Conservation (phyloP, 2,888 invertebrate species). For the Boloria euphrosyne region DNA sequence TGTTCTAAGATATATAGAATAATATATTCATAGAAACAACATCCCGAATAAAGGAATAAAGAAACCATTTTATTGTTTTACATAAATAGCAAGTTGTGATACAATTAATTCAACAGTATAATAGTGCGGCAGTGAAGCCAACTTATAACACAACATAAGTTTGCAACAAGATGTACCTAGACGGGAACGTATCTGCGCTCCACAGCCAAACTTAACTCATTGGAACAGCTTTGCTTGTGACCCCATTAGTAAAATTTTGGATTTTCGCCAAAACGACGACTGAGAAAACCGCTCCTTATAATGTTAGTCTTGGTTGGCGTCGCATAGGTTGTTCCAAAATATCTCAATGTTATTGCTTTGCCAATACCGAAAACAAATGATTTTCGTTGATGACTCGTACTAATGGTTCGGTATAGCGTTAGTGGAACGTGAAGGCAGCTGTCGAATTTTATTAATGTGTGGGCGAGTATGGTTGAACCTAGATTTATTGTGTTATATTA, state of each 20-base stretch:
- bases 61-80: constrained; percentile 3
- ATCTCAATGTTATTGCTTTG: constrained; percentile 32
- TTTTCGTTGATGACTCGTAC: constrained; percentile 29
- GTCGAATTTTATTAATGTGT: constrained; percentile 28
- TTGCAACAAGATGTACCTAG: constrained; percentile 21
- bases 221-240: constrained; percentile 45
- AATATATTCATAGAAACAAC: constrained; percentile 2
- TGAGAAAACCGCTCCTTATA: constrained; percentile 44
- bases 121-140: not conserved
- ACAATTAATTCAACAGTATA: constrained; percentile 8
- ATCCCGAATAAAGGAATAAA: not conserved
- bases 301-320: constrained; percentile 28
- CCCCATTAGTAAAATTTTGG: constrained; percentile 50
- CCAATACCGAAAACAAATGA: constrained; percentile 35
- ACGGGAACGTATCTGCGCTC: constrained; percentile 36
- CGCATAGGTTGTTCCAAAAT: constrained; percentile 26
- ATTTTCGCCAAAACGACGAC: constrained; percentile 48
- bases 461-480: not conserved
- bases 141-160: constrained; percentile 5
- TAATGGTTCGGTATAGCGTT: constrained; percentile 20
- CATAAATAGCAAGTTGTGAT: constrained; percentile 13
- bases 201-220: constrained; percentile 42
- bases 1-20: not conserved
- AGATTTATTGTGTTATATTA: constrained; percentile 8
- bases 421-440: constrained; percentile 23